These are phyloP conservation scores for Chesias legatella DNA, from an alignment of 2,888 invertebrate species.

Conservation along the genomic window DNA sequence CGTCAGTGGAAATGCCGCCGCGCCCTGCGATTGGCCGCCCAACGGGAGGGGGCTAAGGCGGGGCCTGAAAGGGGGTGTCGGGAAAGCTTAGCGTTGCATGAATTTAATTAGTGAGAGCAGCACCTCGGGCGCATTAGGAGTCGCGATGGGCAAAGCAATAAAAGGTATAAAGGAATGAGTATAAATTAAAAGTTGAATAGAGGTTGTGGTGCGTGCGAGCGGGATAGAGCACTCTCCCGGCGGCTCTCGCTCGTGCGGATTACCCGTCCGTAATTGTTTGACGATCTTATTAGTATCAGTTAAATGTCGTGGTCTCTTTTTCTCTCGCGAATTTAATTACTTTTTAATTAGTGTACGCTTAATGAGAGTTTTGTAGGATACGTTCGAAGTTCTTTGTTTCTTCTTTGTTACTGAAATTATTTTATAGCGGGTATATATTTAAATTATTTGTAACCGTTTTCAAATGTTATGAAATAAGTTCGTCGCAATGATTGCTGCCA, in stretches of 20 bases:
- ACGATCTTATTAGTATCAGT: conserved; percentile 81
- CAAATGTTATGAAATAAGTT: too few species aligned
- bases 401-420: conserved; percentile 29
- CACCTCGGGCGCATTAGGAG: conserved; percentile 80
- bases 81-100: conserved; percentile 77
- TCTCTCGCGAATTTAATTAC: conserved; percentile 78
- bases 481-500: too few species aligned
- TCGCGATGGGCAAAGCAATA: conserved; percentile 80
- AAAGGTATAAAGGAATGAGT: conserved; percentile 81
- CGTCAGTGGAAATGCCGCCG: conserved; percentile 40
- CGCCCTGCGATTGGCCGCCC: conserved; percentile 44
- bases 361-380: conserved; percentile 68
- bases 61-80: conserved; percentile 38
- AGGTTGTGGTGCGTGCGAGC: conserved; percentile 55
- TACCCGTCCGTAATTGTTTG: conserved; percentile 76
- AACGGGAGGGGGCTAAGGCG: conserved; percentile 36
- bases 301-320: conserved; percentile 78
- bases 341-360: conserved; percentile 73
- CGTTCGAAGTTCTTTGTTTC: conserved; percentile 47
- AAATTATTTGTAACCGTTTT: conserved; percentile 20
- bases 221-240: conserved; percentile 35
- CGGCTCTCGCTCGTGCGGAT: conserved; percentile 48
- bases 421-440: conserved; percentile 39
- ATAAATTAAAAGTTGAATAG: conserved; percentile 81
- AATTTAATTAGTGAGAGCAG: conserved; percentile 80